Conservation (phyloP, 2,113 vertebrate genomes). For the Pristiophorus japonicus region DNA sequence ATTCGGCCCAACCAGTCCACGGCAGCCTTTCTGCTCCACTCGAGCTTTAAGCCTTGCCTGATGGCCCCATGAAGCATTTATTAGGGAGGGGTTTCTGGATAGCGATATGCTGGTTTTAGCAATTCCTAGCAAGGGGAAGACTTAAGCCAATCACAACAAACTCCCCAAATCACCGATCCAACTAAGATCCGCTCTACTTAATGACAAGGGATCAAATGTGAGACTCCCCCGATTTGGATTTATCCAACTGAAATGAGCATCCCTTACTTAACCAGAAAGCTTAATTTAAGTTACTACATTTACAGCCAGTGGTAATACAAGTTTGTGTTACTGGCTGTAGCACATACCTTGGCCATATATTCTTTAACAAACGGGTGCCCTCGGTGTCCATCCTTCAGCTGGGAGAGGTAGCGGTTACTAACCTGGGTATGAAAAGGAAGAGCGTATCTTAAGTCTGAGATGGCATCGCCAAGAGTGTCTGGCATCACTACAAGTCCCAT, state of each 20-base stretch:
- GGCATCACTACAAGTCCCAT: not conserved
- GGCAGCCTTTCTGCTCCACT: not conserved
- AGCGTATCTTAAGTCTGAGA: not conserved
- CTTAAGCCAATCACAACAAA: not conserved
- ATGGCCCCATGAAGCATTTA: not conserved
- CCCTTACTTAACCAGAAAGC: not conserved
- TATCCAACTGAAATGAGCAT: not conserved
- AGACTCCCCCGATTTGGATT: not conserved
- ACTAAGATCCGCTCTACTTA: not conserved
- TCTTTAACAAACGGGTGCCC: slow-evolving; percentile 86
- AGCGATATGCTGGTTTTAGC: not conserved
- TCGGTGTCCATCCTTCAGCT: slow-evolving; percentile 85
- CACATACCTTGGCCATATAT: slow-evolving; percentile 79
- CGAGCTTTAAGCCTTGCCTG: not conserved
- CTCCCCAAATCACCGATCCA: not conserved
- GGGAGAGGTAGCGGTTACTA: slow-evolving; percentile 87
- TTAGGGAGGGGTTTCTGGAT: too few relatives aligned
- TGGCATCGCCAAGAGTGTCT: not conserved
- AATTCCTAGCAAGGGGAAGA: not conserved
- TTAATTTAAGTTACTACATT: not conserved
- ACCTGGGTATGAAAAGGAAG: slow-evolving; percentile 58
- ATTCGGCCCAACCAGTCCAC: not conserved
- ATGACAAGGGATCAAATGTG: not conserved
- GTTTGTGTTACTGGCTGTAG: not conserved
- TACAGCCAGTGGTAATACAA: not conserved